Evolutionary conservation across 2,888 invertebrate species (phyloP).

Genomic region (Thymelicus acteon): DNA sequence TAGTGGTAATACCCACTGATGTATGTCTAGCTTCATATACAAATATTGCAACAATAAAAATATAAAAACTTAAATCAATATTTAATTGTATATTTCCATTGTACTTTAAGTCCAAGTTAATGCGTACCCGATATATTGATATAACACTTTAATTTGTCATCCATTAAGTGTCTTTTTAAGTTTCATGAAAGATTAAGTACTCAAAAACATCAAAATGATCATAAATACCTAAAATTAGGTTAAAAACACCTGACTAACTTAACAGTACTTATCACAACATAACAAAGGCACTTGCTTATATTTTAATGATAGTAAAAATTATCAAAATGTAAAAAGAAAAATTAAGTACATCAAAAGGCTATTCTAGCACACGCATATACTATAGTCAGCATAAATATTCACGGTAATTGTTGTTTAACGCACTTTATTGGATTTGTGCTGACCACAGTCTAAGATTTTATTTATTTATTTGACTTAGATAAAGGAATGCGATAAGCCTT

Average conservation of each 20-base stretch:
- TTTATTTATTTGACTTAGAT: conserved; percentile 34
- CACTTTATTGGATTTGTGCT: neutral
- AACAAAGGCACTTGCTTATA: conserved; percentile 29
- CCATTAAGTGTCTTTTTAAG: conserved; percentile 1
- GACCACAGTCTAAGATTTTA: neutral
- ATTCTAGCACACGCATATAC: neutral
- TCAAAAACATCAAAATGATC: conserved; percentile 2
- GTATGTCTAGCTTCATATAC: neutral
- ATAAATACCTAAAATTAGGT: neutral
- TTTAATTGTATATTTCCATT: conserved; percentile 54
- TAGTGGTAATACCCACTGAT: neutral
- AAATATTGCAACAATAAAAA: conserved; percentile 24
- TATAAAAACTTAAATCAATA: conserved; percentile 29
- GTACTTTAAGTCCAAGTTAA: conserved; percentile 57
- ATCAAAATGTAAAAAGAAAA: conserved; percentile 24
- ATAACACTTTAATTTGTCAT: conserved; percentile 8
- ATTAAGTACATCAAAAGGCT: conserved; percentile 31
- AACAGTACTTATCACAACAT: conserved; percentile 34
- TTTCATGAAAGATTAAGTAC: conserved; percentile 14
- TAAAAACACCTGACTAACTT: conserved; percentile 12
- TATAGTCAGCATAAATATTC: neutral
- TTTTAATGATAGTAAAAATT: conserved; percentile 13
- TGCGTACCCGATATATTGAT: conserved; percentile 26
- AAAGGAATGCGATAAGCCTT: conserved; percentile 41
- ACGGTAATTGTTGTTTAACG: too few relatives aligned